phyloP scores from a whole-genome alignment of 2,888 invertebrate species.

The Sepiola atlantica region DNA sequence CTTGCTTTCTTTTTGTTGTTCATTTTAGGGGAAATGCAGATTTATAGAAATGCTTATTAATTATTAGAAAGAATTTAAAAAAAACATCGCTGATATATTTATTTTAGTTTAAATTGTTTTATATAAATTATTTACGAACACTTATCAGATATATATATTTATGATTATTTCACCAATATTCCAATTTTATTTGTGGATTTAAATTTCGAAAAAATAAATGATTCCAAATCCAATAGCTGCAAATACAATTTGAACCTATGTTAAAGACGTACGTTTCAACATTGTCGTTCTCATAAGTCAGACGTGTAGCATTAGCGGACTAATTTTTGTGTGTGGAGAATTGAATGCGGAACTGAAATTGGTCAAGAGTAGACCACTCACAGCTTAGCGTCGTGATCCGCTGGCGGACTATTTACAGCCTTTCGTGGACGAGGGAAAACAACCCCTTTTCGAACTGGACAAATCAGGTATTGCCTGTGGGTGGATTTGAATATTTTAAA shows the following conservation, averaged over 20 bases:
- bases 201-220: neutral
- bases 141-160: neutral
- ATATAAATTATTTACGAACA: neutral
- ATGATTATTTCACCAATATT: neutral
- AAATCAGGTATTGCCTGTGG: neutral
- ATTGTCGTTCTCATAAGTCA: no score
- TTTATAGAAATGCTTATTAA: neutral
- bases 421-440: neutral
- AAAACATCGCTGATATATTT: neutral
- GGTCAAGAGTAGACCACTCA: no score
- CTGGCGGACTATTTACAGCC: no score
- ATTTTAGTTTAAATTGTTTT: neutral
- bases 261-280: neutral
- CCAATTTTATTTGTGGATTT: neutral
- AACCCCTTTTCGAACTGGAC: neutral
- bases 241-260: neutral
- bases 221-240: neutral
- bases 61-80: no score
- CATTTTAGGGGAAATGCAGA: neutral
- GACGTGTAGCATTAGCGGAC: no score
- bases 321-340: no score
- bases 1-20: neutral
- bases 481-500: neutral
- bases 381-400: no score
- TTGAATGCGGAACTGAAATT: no score